Conservation (phyloP, 2,113 vertebrate genomes). For the Struthio camelus region DNA sequence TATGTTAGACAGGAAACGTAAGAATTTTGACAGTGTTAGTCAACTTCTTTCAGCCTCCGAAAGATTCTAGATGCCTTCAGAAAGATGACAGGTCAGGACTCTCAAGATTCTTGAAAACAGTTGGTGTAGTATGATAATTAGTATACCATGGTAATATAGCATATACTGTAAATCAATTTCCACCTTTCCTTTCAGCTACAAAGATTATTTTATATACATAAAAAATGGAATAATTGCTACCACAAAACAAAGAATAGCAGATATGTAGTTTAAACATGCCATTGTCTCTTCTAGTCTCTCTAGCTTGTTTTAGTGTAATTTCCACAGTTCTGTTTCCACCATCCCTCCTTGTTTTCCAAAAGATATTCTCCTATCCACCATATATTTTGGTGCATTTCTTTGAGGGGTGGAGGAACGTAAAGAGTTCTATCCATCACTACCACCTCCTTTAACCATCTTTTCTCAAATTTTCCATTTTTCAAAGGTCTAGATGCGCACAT, state of each 20-base stretch:
- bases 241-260: neutral
- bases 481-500: neutral
- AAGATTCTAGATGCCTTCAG: neutral
- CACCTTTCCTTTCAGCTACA: neutral
- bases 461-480: neutral
- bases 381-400: neutral
- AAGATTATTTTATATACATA: neutral
- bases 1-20: neutral
- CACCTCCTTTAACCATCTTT: neutral
- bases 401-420: neutral
- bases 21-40: neutral
- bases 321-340: neutral
- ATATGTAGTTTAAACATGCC: neutral
- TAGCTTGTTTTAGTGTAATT: neutral
- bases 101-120: neutral
- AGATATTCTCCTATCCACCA: neutral
- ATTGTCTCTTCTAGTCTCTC: neutral
- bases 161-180: neutral
- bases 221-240: neutral
- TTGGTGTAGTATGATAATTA: neutral
- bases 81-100: neutral
- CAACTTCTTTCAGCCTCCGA: neutral
- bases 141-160: neutral
- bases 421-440: neutral
- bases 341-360: neutral